Conservation (phyloP, 2,797 vertebrate species). For the Synanceia verrucosa region DNA sequence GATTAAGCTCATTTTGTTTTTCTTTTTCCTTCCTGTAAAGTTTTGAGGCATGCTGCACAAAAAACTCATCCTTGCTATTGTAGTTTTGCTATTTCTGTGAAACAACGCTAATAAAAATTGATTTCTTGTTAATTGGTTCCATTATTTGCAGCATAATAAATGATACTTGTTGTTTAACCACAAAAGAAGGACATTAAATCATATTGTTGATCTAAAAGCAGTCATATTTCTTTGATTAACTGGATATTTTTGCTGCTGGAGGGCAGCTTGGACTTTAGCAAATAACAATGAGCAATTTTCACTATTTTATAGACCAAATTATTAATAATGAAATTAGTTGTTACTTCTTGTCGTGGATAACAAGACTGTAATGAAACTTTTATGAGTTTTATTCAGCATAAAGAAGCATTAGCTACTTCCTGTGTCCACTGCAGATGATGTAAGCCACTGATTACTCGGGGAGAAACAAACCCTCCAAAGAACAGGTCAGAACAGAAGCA, state of each 20-base stretch:
- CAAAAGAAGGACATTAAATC: neutral
- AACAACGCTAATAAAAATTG: neutral
- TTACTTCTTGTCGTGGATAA: neutral
- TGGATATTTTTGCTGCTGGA: neutral
- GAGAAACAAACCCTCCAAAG: neutral
- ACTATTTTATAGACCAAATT: neutral
- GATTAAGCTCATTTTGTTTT: neutral
- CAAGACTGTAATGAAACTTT: neutral
- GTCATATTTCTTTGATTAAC: neutral
- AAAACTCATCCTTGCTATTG: neutral
- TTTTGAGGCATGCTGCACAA: slow-evolving; percentile 9
- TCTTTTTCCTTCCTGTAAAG: neutral
- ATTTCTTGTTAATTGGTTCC: neutral
- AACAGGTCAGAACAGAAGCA: neutral
- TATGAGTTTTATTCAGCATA: neutral
- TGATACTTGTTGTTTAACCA: too few species aligned
- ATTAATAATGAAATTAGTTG: neutral
- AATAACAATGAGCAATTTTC: neutral
- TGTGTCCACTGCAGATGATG: too few species aligned
- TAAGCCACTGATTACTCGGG: neutral
- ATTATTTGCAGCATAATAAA: neutral
- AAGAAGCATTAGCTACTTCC: neutral
- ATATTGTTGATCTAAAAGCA: neutral
- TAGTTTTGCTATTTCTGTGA: neutral
- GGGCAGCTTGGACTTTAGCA: neutral